Evolutionary conservation across 2,888 invertebrate species (phyloP).

Genomic region (Teleogryllus oceanicus): DNA sequence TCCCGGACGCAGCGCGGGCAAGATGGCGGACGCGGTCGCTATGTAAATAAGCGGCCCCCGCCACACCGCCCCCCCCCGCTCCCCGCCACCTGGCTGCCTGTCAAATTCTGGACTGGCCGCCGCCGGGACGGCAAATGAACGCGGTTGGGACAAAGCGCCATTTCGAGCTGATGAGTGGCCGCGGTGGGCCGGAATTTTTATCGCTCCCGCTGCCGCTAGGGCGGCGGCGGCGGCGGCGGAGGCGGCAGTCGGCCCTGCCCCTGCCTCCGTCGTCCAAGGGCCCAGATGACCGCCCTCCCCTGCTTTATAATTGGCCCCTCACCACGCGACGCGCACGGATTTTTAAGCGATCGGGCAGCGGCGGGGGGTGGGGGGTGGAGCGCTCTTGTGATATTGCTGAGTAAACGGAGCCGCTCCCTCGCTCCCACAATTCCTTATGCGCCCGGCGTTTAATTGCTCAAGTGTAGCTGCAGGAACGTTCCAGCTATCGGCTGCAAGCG

Average conservation of each 20-base stretch:
- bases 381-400: no score
- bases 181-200: not conserved
- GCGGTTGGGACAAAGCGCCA: not conserved
- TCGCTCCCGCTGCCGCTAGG: not conserved
- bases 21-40: not conserved
- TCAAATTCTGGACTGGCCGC: not conserved
- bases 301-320: not conserved
- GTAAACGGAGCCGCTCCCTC: no score
- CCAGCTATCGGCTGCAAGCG: no score
- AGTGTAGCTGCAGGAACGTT: no score
- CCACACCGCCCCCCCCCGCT: not conserved
- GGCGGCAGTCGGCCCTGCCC: not conserved
- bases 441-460: no score
- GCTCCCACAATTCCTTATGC: no score
- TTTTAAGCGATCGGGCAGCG: not conserved
- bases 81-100: not conserved
- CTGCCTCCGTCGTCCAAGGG: not conserved
- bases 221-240: not conserved
- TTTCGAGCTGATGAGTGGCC: not conserved
- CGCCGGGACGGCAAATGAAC: not conserved
- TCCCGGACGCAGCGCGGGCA: not conserved
- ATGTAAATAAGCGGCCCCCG: not conserved
- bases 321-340: not conserved
- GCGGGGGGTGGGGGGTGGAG: not conserved
- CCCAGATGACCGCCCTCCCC: not conserved